A percentile compares a stretch with the other conserved stretches of the same genome.
These are phyloP conservation scores for Barnardius zonarius DNA, from an alignment of 2,113 vertebrate species.

Conservation along the genomic window DNA sequence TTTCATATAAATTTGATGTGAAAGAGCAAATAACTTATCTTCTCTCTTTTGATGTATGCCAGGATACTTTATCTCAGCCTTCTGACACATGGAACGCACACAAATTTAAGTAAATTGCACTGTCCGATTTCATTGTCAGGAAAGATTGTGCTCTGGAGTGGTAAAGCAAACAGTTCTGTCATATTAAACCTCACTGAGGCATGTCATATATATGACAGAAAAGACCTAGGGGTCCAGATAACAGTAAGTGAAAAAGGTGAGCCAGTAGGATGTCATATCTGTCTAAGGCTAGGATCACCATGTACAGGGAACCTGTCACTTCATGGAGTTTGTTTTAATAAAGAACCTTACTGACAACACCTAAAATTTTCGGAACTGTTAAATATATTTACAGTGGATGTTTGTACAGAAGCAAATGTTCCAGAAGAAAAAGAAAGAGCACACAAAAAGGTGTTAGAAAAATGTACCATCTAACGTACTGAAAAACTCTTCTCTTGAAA, in stretches of 20 bases:
- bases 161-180: slow-evolving; percentile 74
- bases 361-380: slow-evolving; percentile 16
- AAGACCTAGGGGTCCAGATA: slow-evolving; percentile 63
- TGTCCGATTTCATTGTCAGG: slow-evolving; percentile 65
- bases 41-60: slow-evolving; percentile 53
- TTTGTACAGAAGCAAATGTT: not conserved
- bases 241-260: slow-evolving; percentile 80
- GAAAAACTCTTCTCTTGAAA: not conserved
- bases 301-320: not conserved
- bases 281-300: slow-evolving; percentile 37
- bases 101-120: slow-evolving; percentile 56
- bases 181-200: slow-evolving; percentile 57
- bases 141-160: slow-evolving; percentile 10
- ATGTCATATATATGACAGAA: slow-evolving; percentile 53
- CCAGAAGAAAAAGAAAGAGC: not conserved
- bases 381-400: not conserved
- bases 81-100: slow-evolving; percentile 55
- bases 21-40: slow-evolving; percentile 64
- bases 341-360: not conserved
- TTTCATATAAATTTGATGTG: slow-evolving; percentile 58
- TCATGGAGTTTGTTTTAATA: slow-evolving; percentile 2
- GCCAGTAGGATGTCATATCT: slow-evolving; percentile 57
- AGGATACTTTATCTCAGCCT: slow-evolving; percentile 71
- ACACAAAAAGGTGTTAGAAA: not conserved
- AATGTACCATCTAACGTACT: not conserved